Evolutionary conservation across 2,113 vertebrate species (phyloP).

Genomic region (Colossoma macropomum): DNA sequence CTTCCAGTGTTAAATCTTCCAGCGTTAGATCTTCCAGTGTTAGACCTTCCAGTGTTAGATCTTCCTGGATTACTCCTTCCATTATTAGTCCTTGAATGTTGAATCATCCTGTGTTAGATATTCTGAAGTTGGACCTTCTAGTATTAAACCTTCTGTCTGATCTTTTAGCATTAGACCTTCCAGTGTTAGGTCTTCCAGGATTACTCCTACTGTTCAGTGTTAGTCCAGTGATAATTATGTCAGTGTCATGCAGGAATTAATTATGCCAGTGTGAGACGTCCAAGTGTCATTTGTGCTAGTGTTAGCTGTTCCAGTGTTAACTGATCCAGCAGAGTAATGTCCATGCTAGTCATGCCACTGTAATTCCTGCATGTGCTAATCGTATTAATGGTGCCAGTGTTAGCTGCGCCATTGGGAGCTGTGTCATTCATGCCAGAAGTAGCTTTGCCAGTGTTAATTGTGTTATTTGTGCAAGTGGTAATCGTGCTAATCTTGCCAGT

Average conservation of each 20-base stretch:
- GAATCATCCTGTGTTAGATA: neutral
- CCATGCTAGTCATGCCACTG: neutral
- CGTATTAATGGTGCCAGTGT: neutral
- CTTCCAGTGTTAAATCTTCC: no score
- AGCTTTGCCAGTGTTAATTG: conserved; percentile 34
- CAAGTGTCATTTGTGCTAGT: neutral
- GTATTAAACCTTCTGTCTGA: neutral
- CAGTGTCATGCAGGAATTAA: neutral
- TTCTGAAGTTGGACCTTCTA: neutral
- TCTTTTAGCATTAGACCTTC: neutral
- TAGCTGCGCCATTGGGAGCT: conserved; percentile 6
- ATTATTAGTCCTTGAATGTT: neutral
- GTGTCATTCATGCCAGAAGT: neutral
- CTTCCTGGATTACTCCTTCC: neutral
- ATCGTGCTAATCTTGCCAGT: conserved; percentile 32
- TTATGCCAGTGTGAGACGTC: neutral
- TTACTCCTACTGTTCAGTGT: neutral
- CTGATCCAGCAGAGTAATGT: neutral
- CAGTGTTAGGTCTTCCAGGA: neutral
- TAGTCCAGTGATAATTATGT: neutral
- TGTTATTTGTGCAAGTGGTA: conserved; percentile 29
- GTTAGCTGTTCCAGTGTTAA: conserved; percentile 22
- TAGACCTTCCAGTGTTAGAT: no score
- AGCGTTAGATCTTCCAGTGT: no score
- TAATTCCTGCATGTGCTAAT: neutral